Conservation (phyloP, 2,797 vertebrate species). For the Fistularia commersonii region DNA sequence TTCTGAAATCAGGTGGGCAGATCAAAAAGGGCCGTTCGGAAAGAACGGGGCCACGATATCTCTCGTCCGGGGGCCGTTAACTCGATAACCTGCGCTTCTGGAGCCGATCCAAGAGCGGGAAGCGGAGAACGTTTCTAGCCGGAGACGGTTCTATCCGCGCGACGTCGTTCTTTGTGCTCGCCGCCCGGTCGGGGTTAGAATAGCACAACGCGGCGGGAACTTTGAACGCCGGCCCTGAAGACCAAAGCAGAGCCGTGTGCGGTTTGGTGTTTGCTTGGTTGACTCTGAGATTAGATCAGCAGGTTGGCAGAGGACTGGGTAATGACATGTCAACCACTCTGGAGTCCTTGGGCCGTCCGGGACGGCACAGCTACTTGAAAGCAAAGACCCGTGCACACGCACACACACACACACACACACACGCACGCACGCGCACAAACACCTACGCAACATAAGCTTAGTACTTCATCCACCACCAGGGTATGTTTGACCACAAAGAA, state of each 20-base stretch:
- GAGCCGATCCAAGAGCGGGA: conserved; percentile 35
- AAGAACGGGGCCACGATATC: conserved; percentile 40
- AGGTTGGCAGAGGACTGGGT: conserved; percentile 66
- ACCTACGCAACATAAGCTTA: conserved; percentile 18
- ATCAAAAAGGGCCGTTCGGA: conserved; percentile 55
- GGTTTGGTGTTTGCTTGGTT: conserved; percentile 71
- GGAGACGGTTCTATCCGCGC: conserved; percentile 50
- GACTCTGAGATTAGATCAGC: conserved; percentile 67
- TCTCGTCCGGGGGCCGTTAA: conserved; percentile 54
- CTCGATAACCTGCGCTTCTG: conserved; percentile 51
- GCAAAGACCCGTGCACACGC: too few species aligned
- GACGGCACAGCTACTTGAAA: conserved; percentile 42
- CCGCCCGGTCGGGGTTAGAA: conserved; percentile 52
- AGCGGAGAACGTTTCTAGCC: conserved; percentile 22
- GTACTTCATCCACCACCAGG: conserved; percentile 13
- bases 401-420: too few species aligned
- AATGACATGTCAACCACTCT: conserved; percentile 70
- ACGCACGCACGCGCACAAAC: conserved; percentile 16
- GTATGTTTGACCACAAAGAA: conserved; percentile 33
- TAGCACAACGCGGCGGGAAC: conserved; percentile 47
- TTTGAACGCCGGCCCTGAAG: conserved; percentile 45
- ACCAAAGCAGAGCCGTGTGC: conserved; percentile 64
- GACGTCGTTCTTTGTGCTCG: conserved; percentile 58
- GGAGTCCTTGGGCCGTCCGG: conserved; percentile 71
- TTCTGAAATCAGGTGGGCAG: conserved; percentile 51